phyloP scores from a whole-genome alignment of 2,113 vertebrate species.

The human (Homo sapiens) region GRCh38 chr12:14461501-14462000 shows the following conservation, averaged over 20 bases:
- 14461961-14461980: not conserved
- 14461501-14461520: not conserved
- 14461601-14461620: not conserved
- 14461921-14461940: constrained; percentile 12
- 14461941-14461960: constrained; percentile 3
- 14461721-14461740: constrained; percentile 2
- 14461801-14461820: constrained; percentile 31
- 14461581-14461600: constrained; percentile 25
- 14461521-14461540: constrained; percentile 2
- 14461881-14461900: not conserved
- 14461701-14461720: not conserved
- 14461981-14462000: not conserved
- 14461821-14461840: not conserved
- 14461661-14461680: not conserved
- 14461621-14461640: not conserved
- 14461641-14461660: not conserved
- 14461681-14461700: constrained; percentile 2
- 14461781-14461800: not conserved
- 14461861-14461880: not conserved
- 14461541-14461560: not conserved
- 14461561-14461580: constrained; percentile 2
- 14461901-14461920: not conserved
- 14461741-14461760: not conserved
- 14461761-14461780: not conserved
- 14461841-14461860: not conserved